Evolutionary conservation across 2,113 vertebrate genomes (phyloP).

Genomic region (Sigmodon hispidus): DNA sequence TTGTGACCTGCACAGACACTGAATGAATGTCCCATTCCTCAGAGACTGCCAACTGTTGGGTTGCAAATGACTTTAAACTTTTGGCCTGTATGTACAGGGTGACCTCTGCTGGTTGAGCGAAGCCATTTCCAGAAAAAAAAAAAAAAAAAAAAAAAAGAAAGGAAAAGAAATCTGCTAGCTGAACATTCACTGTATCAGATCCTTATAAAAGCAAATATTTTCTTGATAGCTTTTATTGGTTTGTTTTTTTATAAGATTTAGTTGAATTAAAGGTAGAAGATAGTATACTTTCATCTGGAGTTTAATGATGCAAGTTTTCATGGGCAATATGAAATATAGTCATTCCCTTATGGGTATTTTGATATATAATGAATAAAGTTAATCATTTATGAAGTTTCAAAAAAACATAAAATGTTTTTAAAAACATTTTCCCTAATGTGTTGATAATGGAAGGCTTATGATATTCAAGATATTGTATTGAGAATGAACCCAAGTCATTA

Average conservation of each 20-base stretch:
- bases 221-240: background rate
- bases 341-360: conserved; percentile 57
- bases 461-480: conserved; percentile 62
- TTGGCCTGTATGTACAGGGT: background rate
- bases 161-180: background rate
- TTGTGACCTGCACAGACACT: background rate
- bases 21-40: background rate
- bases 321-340: conserved; percentile 44
- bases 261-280: conserved; percentile 77
- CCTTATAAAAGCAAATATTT: background rate
- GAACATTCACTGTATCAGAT: background rate
- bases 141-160: no score
- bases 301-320: conserved; percentile 67
- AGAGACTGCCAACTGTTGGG: background rate
- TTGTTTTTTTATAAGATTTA: conserved; percentile 65
- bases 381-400: conserved; percentile 61
- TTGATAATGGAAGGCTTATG: conserved; percentile 62
- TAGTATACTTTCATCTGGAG: conserved; percentile 38
- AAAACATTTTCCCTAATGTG: conserved; percentile 7
- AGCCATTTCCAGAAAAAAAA: background rate
- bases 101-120: conserved; percentile 67
- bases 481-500: background rate
- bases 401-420: conserved; percentile 37
- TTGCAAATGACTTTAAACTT: background rate
- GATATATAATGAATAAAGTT: conserved; percentile 58